Percentiles rank a stretch among this genome's conserved stretches.
These are phyloP conservation scores for Spea multiplicata DNA, from an alignment of 2,113 vertebrate genomes.

Conservation along the genomic window DNA sequence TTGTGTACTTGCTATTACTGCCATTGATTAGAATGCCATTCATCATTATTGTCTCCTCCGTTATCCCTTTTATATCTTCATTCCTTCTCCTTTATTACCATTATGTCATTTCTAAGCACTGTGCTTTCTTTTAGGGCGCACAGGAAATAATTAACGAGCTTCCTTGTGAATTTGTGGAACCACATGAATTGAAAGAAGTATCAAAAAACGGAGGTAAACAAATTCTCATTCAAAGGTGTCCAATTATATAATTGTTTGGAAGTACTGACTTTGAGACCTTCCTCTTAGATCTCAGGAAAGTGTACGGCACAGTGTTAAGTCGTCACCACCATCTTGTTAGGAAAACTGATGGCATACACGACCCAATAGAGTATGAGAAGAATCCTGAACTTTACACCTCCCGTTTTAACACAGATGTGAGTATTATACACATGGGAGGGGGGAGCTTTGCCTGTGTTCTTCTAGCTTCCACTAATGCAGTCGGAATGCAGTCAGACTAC, in stretches of 20 bases:
- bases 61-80: too few species aligned
- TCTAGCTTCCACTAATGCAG: too few species aligned
- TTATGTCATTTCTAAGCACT: background rate
- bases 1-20: too few species aligned
- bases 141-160: conserved; percentile 92
- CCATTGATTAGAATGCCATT: too few species aligned
- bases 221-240: background rate
- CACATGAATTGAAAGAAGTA: conserved; percentile 88
- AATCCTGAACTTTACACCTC: conserved; percentile 89
- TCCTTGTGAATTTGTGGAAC: conserved; percentile 93
- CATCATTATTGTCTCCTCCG: too few species aligned
- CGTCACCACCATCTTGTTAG: conserved; percentile 93
- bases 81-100: too few species aligned
- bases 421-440: conserved; percentile 39
- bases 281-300: conserved; percentile 82
- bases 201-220: conserved; percentile 82
- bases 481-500: too few species aligned
- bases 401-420: conserved; percentile 86
- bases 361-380: conserved; percentile 87
- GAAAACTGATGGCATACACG: conserved; percentile 84
- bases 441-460: too few species aligned
- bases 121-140: conserved; percentile 75
- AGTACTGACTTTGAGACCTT: conserved; percentile 13
- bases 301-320: conserved; percentile 93
- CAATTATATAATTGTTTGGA: background rate